Evolutionary conservation across 2,797 vertebrate species (phyloP), one percentile per base, ranked within the genome.

Genomic region (Ispidina lecontei): DNA sequence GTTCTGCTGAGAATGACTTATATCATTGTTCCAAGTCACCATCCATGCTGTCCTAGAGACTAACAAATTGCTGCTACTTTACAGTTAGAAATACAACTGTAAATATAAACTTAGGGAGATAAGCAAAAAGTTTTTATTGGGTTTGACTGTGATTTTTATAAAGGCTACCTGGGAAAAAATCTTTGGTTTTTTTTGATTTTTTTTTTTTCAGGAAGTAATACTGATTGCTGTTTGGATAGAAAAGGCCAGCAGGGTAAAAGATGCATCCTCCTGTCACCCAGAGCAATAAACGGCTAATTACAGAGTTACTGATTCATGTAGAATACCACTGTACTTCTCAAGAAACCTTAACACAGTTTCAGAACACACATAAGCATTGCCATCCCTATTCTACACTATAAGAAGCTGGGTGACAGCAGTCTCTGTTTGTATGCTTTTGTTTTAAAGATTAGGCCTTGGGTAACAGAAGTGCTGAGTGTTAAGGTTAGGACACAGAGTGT

Each of bases 111-210:
- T 5, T 47, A n/a, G 6, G 26, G 14, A 62, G 68, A 44, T 22
- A 63, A 91, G 69, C 14, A 75, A 46, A 87, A 90, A 72, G 22
- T 28, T 86, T 23, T 79, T 31, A 54, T 60, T 67, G 25, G 23
- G 19, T 41, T 70, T 37, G 71, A 58, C 41, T 79, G 17, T 12
- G 41, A 49, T 76, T 90, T 91, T 82, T 22, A 64, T 62, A 79
- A 88, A 23, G 8, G 14, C 19, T 55, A 67, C 1, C 15, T 55
- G 20, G 46, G 26, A 39, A 77, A 74, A 91, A 13, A 28, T 79
- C 10, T 71, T 85, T 71, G 19, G 18, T 82, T 33, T 64, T 8
- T 20, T 65, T 44, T 51, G 43, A 25, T 22, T 13, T 78, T 80
- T 87, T 71, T 60, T 87, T 62, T 88, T 72, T 62, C 63, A 69